Evolutionary conservation across 2,888 invertebrate genomes (phyloP).

Genomic region (Drosophila kanekoi): DNA sequence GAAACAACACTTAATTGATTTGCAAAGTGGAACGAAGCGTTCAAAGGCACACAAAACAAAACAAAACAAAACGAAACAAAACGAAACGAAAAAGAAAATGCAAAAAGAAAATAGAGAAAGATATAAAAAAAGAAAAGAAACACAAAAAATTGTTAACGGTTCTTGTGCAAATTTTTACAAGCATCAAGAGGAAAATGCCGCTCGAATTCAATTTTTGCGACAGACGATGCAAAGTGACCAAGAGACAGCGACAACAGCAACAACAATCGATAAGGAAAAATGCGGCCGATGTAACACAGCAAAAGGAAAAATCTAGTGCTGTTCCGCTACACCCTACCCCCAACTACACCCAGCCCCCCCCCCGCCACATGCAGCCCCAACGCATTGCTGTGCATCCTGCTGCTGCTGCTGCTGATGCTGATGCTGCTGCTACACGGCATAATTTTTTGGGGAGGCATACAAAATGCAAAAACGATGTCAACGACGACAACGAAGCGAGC

Average conservation of each 20-base stretch:
- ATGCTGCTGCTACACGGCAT: slow-evolving; percentile 26
- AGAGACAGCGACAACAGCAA: slow-evolving; percentile 17
- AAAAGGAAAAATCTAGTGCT: slow-evolving; percentile 13
- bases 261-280: slow-evolving; percentile 40
- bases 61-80: too few relatives aligned
- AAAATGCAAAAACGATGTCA: slow-evolving; percentile 21
- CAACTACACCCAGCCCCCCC: background rate
- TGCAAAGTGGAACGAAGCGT: slow-evolving; percentile 62
- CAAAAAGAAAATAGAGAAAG: slow-evolving; percentile 4
- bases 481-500: slow-evolving; percentile 9
- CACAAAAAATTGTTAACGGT: slow-evolving; percentile 12
- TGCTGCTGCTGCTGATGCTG: slow-evolving; percentile 19
- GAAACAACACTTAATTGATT: slow-evolving; percentile 73
- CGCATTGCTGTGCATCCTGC: slow-evolving; percentile 17
- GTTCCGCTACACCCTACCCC: background rate
- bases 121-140: slow-evolving; percentile 6
- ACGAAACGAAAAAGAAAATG: slow-evolving; percentile 4
- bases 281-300: slow-evolving; percentile 14
- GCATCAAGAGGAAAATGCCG: slow-evolving; percentile 31
- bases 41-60: slow-evolving; percentile 46
- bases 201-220: slow-evolving; percentile 27
- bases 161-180: slow-evolving; percentile 34
- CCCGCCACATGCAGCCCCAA: background rate
- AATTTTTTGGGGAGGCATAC: slow-evolving; percentile 43
- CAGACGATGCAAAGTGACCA: slow-evolving; percentile 35